A percentile compares a stretch with the other conserved stretches of the same genome.
Conservation (phyloP, 2,888 invertebrate genomes). For the Dicranocentrus wangi region DNA sequence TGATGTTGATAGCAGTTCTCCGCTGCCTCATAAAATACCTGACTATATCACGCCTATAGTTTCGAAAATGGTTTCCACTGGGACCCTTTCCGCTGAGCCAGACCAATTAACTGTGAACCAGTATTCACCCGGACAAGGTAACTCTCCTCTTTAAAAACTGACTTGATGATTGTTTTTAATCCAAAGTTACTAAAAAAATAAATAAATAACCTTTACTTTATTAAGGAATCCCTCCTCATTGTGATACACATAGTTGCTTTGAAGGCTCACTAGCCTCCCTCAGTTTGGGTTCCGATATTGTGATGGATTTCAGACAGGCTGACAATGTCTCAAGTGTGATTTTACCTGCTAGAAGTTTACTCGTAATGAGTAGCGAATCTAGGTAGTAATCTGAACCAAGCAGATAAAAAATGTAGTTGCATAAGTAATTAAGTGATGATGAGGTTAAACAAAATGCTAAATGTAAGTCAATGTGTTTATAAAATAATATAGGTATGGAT, state of each 20-base stretch:
- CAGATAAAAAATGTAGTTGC: too few relatives aligned
- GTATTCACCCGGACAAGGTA: slow-evolving; percentile 89
- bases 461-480: too few relatives aligned
- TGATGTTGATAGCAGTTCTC: slow-evolving; percentile 84
- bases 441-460: too few relatives aligned
- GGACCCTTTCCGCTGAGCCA: slow-evolving; percentile 77
- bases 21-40: slow-evolving; percentile 83
- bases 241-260: slow-evolving; percentile 96
- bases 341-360: slow-evolving; percentile 83
- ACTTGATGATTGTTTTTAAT: too few relatives aligned
- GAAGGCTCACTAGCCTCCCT: slow-evolving; percentile 90
- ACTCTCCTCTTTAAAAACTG: too few relatives aligned
- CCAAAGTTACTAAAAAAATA: too few relatives aligned
- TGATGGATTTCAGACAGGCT: slow-evolving; percentile 93
- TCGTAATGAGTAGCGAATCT: slow-evolving; percentile 87
- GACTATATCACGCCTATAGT: slow-evolving; percentile 81
- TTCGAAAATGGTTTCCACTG: slow-evolving; percentile 77
- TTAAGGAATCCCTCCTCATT: slow-evolving; percentile 93
- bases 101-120: slow-evolving; percentile 91
- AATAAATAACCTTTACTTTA: too few relatives aligned
- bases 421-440: too few relatives aligned
- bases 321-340: slow-evolving; percentile 79
- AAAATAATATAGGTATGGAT: slow-evolving; percentile 81
- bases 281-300: slow-evolving; percentile 86
- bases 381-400: too few relatives aligned